Evolutionary conservation across 2,113 vertebrate genomes (phyloP).

Genomic region (Pholis gunnellus): DNA sequence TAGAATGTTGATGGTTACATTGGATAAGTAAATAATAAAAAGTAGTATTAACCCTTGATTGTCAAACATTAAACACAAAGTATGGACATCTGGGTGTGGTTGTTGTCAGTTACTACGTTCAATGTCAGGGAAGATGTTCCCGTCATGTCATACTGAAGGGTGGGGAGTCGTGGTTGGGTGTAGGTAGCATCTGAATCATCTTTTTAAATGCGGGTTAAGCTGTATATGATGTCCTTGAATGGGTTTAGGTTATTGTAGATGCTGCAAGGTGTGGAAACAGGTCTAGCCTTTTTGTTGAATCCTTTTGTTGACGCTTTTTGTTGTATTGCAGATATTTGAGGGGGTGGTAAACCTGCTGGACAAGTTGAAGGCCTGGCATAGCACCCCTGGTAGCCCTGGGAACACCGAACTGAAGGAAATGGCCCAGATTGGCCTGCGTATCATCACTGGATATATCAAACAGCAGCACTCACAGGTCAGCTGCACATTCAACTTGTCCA

Average conservation of each 20-base stretch:
- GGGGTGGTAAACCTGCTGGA: conserved; percentile 94
- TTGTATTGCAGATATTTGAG: conserved; percentile 90
- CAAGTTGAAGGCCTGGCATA: conserved; percentile 91
- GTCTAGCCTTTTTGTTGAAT: conserved; percentile 37
- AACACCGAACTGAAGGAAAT: conserved; percentile 91
- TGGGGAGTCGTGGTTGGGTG: conserved; percentile 28
- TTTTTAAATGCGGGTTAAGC: conserved; percentile 21
- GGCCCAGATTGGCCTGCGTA: conserved; percentile 93
- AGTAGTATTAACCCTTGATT: neutral
- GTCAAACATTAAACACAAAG: neutral
- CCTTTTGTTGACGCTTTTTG: conserved; percentile 49
- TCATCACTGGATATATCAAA: conserved; percentile 92
- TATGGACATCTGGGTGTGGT: conserved; percentile 23
- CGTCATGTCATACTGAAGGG: conserved; percentile 14
- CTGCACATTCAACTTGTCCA: neutral
- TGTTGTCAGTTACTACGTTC: conserved; percentile 6
- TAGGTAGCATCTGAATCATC: conserved; percentile 21
- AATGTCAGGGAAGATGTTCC: conserved; percentile 6
- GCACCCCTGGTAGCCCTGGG: conserved; percentile 85
- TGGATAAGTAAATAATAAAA: neutral
- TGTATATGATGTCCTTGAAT: conserved; percentile 29
- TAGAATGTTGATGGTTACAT: neutral
- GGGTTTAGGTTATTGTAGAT: conserved; percentile 13
- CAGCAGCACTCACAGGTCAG: conserved; percentile 91
- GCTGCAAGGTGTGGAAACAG: conserved; percentile 66